Evolutionary conservation across 1,140 invertebrate species (phyloP), one percentile per base, ranked within the genome.

Genomic region (Hyles euphorbiae): DNA sequence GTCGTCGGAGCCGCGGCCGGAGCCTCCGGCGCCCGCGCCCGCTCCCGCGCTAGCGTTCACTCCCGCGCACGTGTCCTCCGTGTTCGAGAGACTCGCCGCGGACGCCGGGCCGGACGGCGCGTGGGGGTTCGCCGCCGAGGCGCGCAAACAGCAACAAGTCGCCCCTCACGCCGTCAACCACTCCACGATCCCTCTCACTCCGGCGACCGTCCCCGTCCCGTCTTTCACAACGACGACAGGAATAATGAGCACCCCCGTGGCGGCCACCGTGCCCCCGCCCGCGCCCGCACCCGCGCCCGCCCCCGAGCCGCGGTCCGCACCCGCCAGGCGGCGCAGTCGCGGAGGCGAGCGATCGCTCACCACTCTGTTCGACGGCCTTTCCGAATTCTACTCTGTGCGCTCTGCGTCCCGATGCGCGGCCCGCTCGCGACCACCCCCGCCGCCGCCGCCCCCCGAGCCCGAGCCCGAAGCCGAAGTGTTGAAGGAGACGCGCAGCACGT

Each of bases 301-400:
- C 36, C 0, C 36, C 5, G 36, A 40, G 45, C 8, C 7, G 43
- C 72, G 53, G 88, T 75, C 44, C 49, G 80, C 70, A 22, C 79
- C 78, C 66, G 34, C 70, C 76, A 61, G 74, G 3, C 68, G 81
- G 5, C 66, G 81, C 12, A 78, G 76, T 44, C 72, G 76, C 33
- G 76, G 81, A 49, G 88, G 89, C 52, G 82, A 90, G 56, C 84
- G 88, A 34, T 91, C 65, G 65, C 77, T 96, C 8, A 94, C 93
- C 55, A 93, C 95, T 22, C 85, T 97, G 1, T 96, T 94, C 85
- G 95, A 97, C 81, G 95, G 95, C 3, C 89, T 97, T 6, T 96
- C 95, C 60, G 95, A 96, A 79, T 93, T 96, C 67, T 97, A 95
- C 76, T 93, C 94, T 84, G 93, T 86, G 70, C 93, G 70, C 78